Percentiles rank a stretch among this genome's conserved stretches.
phyloP scores from a whole-genome alignment of 2,888 invertebrate species.

The Vandiemenella viatica region DNA sequence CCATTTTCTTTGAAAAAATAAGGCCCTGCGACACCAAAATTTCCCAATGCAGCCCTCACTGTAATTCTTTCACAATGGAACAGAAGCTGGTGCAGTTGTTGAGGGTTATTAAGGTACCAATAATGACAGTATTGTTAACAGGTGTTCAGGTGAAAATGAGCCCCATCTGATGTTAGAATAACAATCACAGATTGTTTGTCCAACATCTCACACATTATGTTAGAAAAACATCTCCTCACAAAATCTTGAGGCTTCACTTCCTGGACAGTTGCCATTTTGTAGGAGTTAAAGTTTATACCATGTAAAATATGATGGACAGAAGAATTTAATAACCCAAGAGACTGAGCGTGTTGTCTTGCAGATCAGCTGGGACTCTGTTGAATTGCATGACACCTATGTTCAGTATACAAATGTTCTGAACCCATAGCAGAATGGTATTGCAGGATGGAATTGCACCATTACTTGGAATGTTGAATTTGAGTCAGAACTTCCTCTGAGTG shows the following conservation, averaged over 20 bases:
- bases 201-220: background rate
- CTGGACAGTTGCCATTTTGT: background rate
- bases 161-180: background rate
- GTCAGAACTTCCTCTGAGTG: background rate
- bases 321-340: background rate
- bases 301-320: background rate
- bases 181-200: background rate
- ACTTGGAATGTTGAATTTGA: background rate
- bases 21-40: background rate
- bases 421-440: background rate
- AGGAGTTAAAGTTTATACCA: background rate
- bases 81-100: background rate
- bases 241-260: no score
- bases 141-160: background rate
- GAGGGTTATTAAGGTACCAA: background rate
- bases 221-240: background rate
- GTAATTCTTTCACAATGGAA: background rate
- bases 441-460: background rate
- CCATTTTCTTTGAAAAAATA: no score
- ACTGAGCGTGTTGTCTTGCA: background rate
- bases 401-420: slow-evolving; percentile 21
- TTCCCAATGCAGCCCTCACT: background rate
- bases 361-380: background rate
- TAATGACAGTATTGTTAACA: no score
- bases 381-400: background rate